Percentiles rank a stretch among this genome's conserved stretches.
These are phyloP conservation scores for Gobio gobio DNA, from an alignment of 2,113 vertebrate genomes.

Conservation along the genomic window DNA sequence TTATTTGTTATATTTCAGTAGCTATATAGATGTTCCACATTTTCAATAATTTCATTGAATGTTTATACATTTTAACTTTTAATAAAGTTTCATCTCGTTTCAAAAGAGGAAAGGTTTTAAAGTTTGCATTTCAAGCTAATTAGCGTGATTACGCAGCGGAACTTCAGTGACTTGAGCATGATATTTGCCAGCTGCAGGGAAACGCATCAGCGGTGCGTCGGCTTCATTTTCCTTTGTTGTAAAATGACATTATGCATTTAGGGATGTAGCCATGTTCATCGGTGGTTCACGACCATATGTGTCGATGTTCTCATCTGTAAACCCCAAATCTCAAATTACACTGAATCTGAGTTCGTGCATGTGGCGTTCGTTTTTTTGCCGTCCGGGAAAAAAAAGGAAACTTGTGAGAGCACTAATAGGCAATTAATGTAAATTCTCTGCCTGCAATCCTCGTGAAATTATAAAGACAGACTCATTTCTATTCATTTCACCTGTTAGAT, in stretches of 20 bases:
- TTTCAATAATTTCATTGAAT: neutral
- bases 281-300: slow-evolving; percentile 44
- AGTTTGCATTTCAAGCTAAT: neutral
- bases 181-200: slow-evolving; percentile 44
- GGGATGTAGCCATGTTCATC: slow-evolving; percentile 38
- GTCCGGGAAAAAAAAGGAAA: neutral
- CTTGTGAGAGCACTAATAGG: neutral
- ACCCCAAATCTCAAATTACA: slow-evolving; percentile 19
- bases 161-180: slow-evolving; percentile 37
- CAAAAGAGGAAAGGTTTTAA: neutral
- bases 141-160: slow-evolving; percentile 45
- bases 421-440: neutral
- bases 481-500: neutral
- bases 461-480: neutral
- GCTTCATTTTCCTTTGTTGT: slow-evolving; percentile 44
- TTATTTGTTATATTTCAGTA: neutral
- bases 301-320: slow-evolving; percentile 40
- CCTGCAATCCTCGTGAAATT: neutral
- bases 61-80: neutral
- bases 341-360: neutral
- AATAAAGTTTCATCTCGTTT: neutral
- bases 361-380: neutral
- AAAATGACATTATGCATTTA: slow-evolving; percentile 34
- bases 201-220: slow-evolving; percentile 44
- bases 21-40: too few relatives aligned